phyloP scores from a whole-genome alignment of 2,797 vertebrate genomes.

The Pangasius djambal region DNA sequence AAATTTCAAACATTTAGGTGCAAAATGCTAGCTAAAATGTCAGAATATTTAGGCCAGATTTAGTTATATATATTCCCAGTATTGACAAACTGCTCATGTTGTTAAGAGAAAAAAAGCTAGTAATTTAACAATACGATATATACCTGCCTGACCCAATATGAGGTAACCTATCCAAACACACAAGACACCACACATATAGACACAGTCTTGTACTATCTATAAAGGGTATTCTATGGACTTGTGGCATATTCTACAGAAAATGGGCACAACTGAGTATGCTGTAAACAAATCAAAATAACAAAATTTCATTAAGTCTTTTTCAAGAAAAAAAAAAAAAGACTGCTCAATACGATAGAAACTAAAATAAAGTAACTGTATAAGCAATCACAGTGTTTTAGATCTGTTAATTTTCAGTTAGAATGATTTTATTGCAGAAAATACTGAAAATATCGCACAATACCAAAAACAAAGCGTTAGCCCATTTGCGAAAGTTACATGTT shows the following conservation, averaged over 20 bases:
- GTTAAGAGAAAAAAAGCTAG: background rate
- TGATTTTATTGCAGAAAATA: no score
- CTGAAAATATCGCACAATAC: no score
- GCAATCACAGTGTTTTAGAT: no score
- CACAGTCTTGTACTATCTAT: background rate
- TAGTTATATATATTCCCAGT: background rate
- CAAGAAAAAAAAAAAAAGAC: no score
- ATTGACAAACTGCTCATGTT: background rate
- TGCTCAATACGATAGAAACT: no score
- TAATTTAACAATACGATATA: background rate
- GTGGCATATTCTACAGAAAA: background rate
- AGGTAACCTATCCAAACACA: background rate
- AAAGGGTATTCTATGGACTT: background rate
- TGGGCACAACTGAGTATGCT: no score
- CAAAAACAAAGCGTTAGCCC: no score
- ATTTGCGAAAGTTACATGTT: no score
- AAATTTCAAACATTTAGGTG: background rate
- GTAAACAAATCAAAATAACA: no score
- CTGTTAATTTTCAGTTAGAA: no score
- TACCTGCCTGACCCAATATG: background rate
- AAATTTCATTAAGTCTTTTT: no score
- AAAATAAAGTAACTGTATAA: no score
- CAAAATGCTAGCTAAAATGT: background rate
- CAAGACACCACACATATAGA: background rate
- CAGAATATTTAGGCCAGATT: background rate